Evolutionary conservation across 2,888 invertebrate species (phyloP).

Genomic region (Leptopilina drosophilae): DNA sequence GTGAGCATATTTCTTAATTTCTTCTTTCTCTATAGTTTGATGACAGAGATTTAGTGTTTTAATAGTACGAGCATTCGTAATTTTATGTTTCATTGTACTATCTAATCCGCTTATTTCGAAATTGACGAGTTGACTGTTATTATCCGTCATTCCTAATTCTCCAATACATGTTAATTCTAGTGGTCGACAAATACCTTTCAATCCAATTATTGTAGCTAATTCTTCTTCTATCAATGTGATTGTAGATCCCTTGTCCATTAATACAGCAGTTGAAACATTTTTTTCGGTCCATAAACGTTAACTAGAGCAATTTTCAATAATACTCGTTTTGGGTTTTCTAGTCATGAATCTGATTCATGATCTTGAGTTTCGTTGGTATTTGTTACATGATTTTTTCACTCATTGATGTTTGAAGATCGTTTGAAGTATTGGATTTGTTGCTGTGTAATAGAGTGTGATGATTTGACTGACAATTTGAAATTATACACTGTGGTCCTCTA

Average conservation of each 20-base stretch:
- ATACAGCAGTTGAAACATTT: background rate
- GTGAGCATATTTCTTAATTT: constrained; percentile 6
- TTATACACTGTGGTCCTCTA: background rate
- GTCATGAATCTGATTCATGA: background rate
- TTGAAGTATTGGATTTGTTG: background rate
- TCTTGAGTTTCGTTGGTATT: background rate
- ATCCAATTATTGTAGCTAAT: background rate
- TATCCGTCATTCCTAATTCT: background rate
- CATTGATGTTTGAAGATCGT: background rate
- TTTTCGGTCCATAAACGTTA: background rate
- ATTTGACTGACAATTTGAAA: background rate
- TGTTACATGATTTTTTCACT: background rate
- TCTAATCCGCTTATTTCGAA: background rate
- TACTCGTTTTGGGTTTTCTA: background rate
- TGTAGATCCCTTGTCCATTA: background rate
- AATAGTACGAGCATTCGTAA: background rate
- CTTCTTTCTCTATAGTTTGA: background rate
- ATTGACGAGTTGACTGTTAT: background rate
- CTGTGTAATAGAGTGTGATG: background rate
- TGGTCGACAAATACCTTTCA: background rate
- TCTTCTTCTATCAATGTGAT: background rate
- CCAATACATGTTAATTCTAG: background rate
- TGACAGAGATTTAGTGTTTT: background rate
- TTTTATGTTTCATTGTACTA: background rate
- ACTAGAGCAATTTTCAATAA: background rate